Evolutionary conservation across 2,888 invertebrate genomes (phyloP), one percentile per base, ranked within the genome.

Genomic region (Campaea margaritaria): DNA sequence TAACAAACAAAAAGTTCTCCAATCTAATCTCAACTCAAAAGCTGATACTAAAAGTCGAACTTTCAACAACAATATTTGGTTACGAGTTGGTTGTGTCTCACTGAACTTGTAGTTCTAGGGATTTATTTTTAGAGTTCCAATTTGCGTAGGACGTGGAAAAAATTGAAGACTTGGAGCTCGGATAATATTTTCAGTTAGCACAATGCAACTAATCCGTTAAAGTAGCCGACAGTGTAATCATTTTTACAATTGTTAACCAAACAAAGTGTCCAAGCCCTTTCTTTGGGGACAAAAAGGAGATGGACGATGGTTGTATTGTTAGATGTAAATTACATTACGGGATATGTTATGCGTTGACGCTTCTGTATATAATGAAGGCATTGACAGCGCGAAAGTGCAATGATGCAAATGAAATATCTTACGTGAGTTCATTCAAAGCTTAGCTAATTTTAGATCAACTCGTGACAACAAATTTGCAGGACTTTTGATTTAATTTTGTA

Each of bases 161-260:
- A 43, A 51, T 47, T 47, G 27, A 13, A 39, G 42, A 51, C 44
- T 55, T 50, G n/a, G 47, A 46, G n/a, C 28, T 21, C 43, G 62
- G 67, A 67, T 69, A 69, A 67, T 67, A 67, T 70, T 73, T 74
- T 73, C 70, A 75, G 73, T 69, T 66, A 72, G 64, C 70, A 88
- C 87, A 88, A 89, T 81, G 74, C 79, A 75, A 70, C 72, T 91
- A 89, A 91, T 91, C 91, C 82, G 86, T 81, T 85, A 91, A 91
- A 90, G 91, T 91, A 89, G 89, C 91, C 91, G 91, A 87, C 83
- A 70, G 77, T 36, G 58, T 64, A 69, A 70, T 70, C 78, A 82
- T 81, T 79, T 80, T 76, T 75, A 82, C 87, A 87, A 87, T 85
- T 81, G 82, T 79, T 72, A 76, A 76, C 70, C 83, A 83, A 85